A percentile compares a stretch with the other conserved stretches of the same genome.
Evolutionary conservation across 2,113 vertebrate genomes (phyloP).

Genomic region (Meleagris gallopavo): DNA sequence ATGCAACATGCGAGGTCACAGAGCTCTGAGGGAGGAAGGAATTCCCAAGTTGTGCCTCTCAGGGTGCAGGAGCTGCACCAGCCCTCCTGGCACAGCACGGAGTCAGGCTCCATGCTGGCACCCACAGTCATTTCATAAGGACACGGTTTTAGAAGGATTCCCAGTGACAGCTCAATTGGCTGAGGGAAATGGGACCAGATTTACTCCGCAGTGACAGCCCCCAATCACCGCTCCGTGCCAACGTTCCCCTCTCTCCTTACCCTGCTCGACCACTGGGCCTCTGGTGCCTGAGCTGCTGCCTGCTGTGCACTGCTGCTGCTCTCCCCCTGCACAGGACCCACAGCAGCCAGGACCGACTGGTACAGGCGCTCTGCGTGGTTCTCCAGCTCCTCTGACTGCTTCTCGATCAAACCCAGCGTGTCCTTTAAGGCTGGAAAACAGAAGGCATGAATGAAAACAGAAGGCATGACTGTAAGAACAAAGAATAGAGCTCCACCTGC

Average conservation of each 20-base stretch:
- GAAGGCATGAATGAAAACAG: fast-evolving
- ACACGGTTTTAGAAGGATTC: fast-evolving
- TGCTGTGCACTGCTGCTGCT: background rate
- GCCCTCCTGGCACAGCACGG: fast-evolving
- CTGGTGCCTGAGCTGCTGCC: background rate
- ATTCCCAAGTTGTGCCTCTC: background rate
- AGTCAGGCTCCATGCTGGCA: fast-evolving
- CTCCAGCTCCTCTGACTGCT: constrained; percentile 83
- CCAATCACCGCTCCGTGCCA: too few species aligned
- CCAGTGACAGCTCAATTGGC: fast-evolving
- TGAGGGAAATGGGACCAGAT: fast-evolving
- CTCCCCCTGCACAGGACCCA: constrained; percentile 69
- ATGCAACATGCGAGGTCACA: background rate
- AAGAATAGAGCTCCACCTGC: background rate
- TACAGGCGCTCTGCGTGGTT: constrained; percentile 80
- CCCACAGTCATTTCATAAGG: fast-evolving
- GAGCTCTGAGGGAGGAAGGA: background rate
- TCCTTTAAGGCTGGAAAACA: constrained; percentile 85
- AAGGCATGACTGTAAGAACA: background rate
- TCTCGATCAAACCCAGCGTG: constrained; percentile 83
- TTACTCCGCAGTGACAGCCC: fast-evolving
- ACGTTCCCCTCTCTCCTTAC: background rate
- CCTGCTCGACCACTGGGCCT: constrained; percentile 62
- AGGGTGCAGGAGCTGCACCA: background rate
- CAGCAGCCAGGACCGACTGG: constrained; percentile 81